A percentile compares a stretch with the other conserved stretches of the same genome.
These are phyloP conservation scores for Nestor notabilis DNA, from an alignment of 2,113 vertebrate species.

Conservation along the genomic window DNA sequence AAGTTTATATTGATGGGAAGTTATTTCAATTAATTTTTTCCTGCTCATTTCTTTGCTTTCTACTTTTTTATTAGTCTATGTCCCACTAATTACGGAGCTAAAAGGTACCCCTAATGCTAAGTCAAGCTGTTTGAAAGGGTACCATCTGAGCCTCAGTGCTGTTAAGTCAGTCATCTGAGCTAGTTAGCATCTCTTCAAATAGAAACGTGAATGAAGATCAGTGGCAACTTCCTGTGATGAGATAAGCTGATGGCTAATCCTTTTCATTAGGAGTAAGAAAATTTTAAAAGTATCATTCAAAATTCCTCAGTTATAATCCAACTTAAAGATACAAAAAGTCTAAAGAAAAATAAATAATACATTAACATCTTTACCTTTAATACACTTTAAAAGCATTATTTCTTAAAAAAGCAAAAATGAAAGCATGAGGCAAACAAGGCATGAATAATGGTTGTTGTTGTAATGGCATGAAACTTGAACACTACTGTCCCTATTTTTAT, in stretches of 20 bases:
- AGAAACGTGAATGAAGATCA: not conserved
- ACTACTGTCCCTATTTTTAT: not conserved
- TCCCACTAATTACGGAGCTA: not conserved
- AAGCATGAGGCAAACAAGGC: not conserved
- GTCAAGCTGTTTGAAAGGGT: not conserved
- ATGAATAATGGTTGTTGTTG: too few relatives aligned
- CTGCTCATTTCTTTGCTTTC: not conserved
- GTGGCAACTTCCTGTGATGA: not conserved
- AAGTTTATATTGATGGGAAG: not conserved
- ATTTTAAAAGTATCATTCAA: not conserved
- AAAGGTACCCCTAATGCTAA: not conserved
- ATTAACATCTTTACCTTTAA: not conserved
- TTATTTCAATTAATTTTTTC: not conserved
- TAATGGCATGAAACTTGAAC: rapidly evolving
- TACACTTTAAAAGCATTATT: not conserved
- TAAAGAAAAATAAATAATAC: not conserved
- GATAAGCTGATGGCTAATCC: not conserved
- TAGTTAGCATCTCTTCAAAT: not conserved
- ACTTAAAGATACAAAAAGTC: not conserved
- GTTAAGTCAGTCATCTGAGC: not conserved
- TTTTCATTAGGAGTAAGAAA: not conserved
- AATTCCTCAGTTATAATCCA: not conserved
- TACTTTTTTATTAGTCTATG: not conserved
- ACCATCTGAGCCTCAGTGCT: not conserved
- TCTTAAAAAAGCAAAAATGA: not conserved